Percentiles rank a stretch among this genome's conserved stretches.
Conservation (phyloP, 2,113 vertebrate species). For the Peromyscus maniculatus region DNA sequence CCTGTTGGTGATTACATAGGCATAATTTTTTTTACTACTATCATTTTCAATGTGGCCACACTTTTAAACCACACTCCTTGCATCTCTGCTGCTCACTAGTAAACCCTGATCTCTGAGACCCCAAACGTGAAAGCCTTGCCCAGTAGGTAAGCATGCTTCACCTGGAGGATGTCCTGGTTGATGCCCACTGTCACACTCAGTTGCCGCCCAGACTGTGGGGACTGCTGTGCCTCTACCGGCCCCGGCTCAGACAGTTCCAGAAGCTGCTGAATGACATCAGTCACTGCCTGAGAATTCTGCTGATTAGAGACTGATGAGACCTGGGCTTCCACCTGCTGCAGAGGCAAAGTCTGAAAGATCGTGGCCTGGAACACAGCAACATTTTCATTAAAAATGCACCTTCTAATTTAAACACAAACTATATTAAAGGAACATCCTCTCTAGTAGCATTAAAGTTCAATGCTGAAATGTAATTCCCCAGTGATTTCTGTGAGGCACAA, state of each 20-base stretch:
- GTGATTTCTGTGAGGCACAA: neutral
- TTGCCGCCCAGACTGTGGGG: slow-evolving; percentile 89
- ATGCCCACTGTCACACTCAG: slow-evolving; percentile 94
- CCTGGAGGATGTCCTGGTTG: slow-evolving; percentile 98
- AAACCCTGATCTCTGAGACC: neutral
- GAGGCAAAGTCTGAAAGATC: slow-evolving; percentile 86
- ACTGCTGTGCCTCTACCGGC: slow-evolving; percentile 91
- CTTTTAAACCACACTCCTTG: neutral
- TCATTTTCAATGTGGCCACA: neutral
- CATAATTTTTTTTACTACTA: neutral
- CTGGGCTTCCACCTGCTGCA: slow-evolving; percentile 87
- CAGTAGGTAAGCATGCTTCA: slow-evolving; percentile 77
- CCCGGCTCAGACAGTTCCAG: slow-evolving; percentile 97
- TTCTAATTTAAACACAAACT: neutral
- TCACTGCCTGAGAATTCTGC: slow-evolving; percentile 93
- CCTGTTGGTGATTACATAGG: neutral
- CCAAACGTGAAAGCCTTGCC: neutral
- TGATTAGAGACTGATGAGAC: slow-evolving; percentile 83
- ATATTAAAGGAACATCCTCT: neutral
- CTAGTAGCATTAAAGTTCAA: neutral
- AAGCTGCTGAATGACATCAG: slow-evolving; percentile 98
- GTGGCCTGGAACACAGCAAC: slow-evolving; percentile 84
- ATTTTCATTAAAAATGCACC: neutral
- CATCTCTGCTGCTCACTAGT: accelerated
- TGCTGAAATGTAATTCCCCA: neutral